Base-by-base conservation (phyloP, 2,797 vertebrate genomes). In the Argya squamiceps region DNA sequence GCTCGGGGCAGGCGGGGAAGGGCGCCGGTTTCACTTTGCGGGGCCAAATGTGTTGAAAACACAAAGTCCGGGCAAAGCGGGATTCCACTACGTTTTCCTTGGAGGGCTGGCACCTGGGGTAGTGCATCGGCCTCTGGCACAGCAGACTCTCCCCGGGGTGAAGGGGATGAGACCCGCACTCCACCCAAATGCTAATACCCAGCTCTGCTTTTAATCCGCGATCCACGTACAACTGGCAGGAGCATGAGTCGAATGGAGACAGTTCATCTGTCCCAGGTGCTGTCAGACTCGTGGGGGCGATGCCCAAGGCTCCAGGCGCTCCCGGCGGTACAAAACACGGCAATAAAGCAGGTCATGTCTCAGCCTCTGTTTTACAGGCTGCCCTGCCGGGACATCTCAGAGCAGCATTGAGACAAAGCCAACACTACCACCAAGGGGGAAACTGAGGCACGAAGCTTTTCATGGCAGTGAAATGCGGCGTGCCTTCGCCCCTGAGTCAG, bases 171-270 rank as follows among this genome's bases (percentile, higher is more conserved):
- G 46, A 55, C 14, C 17, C 30, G 20, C 2, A 2, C 30, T 67
- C 21, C 11, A 7, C 20, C 6, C 26, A 15, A 26, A 14, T 3
- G 43, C 3, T 23, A 5, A 11, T 16, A 6, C 15, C 43, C 55
- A 62, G 71, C 34, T 41, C 41, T 18, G 52, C 44, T 67, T 71
- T 59, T 20, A 16, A 9, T 29, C 64, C 6, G 2, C 29, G 27
- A 24, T 23, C 20, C n/a, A 4, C 2, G 2, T 21, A 27, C 34
- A 62, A 12, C 29, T 41, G 10, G 23, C 20, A 10, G 0, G 6
- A 39, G 29, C 14, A 3, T 2, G 19, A 88, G 39, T 22, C 8
- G 27, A 47, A 34, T 1, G 6, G 18, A 11, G 36, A 2, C 29
- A 3, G 22, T 53, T 44, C 27, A 21, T 92, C 8, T 6, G 3